Evolutionary conservation across 2,797 vertebrate genomes (phyloP).

Genomic region (Gymnothorax reevesii): DNA sequence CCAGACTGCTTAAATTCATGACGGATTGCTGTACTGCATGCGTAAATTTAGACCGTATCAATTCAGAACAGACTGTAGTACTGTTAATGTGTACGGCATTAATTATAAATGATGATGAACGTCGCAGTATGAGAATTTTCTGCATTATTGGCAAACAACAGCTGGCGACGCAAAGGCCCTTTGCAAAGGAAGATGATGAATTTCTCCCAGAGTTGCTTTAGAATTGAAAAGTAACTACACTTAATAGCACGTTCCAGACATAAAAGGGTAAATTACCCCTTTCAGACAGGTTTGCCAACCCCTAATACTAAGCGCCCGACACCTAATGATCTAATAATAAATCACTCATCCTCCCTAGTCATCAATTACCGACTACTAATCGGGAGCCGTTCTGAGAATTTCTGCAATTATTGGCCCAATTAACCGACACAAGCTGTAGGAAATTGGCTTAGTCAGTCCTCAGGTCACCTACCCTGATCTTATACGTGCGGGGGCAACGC

Average conservation of each 20-base stretch:
- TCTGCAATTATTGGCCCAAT: constrained; percentile 18
- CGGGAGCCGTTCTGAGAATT: not conserved
- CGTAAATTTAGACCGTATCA: not conserved
- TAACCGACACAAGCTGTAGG: not conserved
- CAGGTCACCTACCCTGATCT: not conserved
- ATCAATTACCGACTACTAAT: constrained; percentile 9
- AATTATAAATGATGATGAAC: not conserved
- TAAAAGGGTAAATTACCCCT: constrained; percentile 12
- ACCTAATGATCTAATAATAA: constrained; percentile 12
- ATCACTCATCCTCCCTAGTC: not conserved
- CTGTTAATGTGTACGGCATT: not conserved
- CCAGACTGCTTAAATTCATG: not conserved
- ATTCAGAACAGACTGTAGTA: not conserved
- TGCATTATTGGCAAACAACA: not conserved
- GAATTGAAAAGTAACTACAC: not conserved
- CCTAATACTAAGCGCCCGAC: not conserved
- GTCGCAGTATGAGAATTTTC: not conserved
- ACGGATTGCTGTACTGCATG: not conserved
- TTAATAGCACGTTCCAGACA: not conserved
- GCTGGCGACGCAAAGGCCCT: not conserved
- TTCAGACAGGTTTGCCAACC: not conserved
- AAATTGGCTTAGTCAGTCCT: not conserved
- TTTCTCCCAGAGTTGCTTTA: not conserved
- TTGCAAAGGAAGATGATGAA: not conserved
- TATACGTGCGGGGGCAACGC: not conserved